A percentile compares a stretch with the other conserved stretches of the same genome.
Conservation (phyloP, 2,797 vertebrate species). For the Falco novaeseelandiae region DNA sequence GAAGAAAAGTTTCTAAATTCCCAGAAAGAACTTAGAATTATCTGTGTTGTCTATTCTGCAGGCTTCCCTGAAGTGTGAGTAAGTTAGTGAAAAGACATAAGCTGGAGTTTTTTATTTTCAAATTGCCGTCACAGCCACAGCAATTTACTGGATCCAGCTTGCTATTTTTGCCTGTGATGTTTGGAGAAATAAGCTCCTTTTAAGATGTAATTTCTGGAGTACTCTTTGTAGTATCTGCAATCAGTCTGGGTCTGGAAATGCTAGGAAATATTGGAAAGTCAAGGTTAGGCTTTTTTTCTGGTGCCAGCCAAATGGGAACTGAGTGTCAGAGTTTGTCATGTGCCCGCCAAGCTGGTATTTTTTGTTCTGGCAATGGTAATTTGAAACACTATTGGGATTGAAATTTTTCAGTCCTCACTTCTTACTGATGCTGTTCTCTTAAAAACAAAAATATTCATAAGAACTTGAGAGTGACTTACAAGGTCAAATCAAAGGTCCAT, state of each 20-base stretch:
- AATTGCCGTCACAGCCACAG: not conserved
- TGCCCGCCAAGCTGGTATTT: not conserved
- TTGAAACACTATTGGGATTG: not conserved
- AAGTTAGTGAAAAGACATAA: not conserved
- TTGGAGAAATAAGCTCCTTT: not conserved
- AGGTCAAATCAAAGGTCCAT: not conserved
- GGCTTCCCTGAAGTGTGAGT: not conserved
- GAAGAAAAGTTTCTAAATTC: constrained; percentile 11
- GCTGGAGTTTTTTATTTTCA: not conserved
- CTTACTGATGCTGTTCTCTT: not conserved
- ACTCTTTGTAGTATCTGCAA: not conserved
- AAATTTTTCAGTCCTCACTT: not conserved
- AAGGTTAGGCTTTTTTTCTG: not conserved
- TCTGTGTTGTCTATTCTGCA: not conserved
- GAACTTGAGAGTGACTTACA: not conserved
- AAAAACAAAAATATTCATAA: not conserved
- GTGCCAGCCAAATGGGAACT: not conserved
- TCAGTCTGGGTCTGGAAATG: not conserved
- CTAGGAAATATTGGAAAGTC: not conserved
- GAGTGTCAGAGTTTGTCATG: not conserved
- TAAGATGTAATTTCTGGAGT: not conserved
- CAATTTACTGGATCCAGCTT: not conserved
- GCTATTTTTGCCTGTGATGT: not conserved
- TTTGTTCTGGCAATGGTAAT: not conserved
- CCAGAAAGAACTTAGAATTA: not conserved